Conservation (phyloP, 2,888 invertebrate genomes). For the Tinea trinotella region DNA sequence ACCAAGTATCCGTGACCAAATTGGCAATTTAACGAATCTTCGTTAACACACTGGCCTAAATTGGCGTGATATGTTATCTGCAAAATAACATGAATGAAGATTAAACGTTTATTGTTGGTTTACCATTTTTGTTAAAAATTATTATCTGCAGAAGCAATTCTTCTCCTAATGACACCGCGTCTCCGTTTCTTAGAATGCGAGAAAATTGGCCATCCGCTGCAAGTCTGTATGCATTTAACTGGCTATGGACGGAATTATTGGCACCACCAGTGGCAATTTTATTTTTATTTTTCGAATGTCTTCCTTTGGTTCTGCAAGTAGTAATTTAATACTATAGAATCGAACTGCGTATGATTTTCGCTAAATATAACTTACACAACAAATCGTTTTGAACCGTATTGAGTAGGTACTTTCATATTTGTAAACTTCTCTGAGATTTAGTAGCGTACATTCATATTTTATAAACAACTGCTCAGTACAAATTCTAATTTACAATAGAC, state of each 20-base stretch:
- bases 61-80: too few relatives aligned
- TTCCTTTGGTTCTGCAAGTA: background rate
- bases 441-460: background rate
- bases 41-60: too few relatives aligned
- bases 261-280: constrained; percentile 54
- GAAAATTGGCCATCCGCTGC: constrained; percentile 58
- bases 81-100: too few relatives aligned
- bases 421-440: background rate
- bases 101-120: background rate
- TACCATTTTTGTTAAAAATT: constrained; percentile 17
- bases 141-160: constrained; percentile 25
- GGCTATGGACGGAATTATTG: constrained; percentile 65
- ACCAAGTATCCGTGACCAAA: too few relatives aligned
- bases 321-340: background rate
- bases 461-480: background rate
- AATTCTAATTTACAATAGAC: background rate
- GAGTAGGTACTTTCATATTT: background rate
- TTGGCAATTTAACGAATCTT: too few relatives aligned
- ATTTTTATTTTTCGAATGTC: background rate
- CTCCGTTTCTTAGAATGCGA: constrained; percentile 58
- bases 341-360: too few relatives aligned
- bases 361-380: too few relatives aligned
- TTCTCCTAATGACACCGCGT: constrained; percentile 70
- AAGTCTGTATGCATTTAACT: constrained; percentile 60
- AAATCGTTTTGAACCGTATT: too few relatives aligned